phyloP scores from a whole-genome alignment of 2,888 invertebrate genomes.

The Rhagonycha fulva region DNA sequence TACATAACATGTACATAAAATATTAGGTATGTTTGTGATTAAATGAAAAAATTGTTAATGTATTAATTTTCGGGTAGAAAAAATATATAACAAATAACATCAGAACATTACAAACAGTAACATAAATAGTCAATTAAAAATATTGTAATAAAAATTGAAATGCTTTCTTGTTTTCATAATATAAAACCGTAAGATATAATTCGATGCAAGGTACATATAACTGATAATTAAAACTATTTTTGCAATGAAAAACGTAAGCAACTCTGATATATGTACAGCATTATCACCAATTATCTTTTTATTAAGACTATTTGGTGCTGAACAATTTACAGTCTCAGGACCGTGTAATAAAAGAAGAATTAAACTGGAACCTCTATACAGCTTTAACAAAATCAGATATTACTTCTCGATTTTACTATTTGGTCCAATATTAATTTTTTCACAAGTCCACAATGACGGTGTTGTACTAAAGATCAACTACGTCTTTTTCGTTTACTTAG shows the following conservation, averaged over 20 bases:
- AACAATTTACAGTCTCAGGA: neutral
- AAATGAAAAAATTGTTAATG: too few relatives aligned
- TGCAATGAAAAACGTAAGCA: neutral
- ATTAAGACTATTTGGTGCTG: neutral
- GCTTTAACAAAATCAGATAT: neutral
- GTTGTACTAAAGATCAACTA: neutral
- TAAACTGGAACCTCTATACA: neutral
- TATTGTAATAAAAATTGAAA: too few relatives aligned
- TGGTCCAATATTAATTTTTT: accelerated
- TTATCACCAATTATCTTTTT: neutral
- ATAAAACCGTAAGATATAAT: too few relatives aligned
- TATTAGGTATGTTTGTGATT: too few relatives aligned
- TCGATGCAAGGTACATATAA: too few relatives aligned
- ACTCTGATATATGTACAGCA: neutral
- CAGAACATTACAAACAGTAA: too few relatives aligned
- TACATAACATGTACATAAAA: too few relatives aligned
- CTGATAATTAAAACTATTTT: too few relatives aligned
- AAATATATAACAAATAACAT: too few relatives aligned
- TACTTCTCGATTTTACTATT: neutral
- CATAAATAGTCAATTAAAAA: too few relatives aligned
- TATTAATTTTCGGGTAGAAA: too few relatives aligned
- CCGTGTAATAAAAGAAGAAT: neutral
- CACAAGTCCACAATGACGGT: neutral
- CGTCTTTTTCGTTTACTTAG: neutral
- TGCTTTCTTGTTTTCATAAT: too few relatives aligned